Conservation (phyloP, 2,797 vertebrate genomes). For the Picus viridis region DNA sequence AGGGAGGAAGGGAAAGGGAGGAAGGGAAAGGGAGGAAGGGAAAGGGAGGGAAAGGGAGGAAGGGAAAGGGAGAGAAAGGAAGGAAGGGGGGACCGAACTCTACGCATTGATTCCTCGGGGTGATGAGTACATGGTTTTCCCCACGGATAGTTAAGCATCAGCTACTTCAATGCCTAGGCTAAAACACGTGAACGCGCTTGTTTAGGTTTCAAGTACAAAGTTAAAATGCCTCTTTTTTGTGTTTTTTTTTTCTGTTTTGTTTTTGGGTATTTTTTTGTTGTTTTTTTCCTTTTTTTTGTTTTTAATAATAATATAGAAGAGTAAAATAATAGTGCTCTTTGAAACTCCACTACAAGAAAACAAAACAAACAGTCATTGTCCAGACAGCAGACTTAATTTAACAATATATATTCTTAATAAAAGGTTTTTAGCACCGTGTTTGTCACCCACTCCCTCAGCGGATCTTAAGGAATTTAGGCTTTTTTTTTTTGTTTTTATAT, state of each 20-base stretch:
- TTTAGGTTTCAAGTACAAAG: conserved; percentile 99
- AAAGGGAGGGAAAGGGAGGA: not conserved
- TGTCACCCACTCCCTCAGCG: conserved; percentile 90
- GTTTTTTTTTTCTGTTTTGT: conserved; percentile 57
- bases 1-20: not conserved
- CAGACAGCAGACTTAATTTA: conserved; percentile 95
- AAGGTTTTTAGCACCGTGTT: conserved; percentile 98
- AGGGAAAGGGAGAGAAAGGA: not conserved
- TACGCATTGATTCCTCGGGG: conserved; percentile 83
- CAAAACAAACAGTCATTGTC: conserved; percentile 95
- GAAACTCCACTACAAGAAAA: conserved; percentile 91
- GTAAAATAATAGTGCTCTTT: conserved; percentile 96
- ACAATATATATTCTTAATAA: conserved; percentile 98
- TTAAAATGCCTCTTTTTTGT: conserved; percentile 92
- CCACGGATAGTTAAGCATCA: conserved; percentile 97
- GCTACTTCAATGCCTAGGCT: conserved; percentile 99
- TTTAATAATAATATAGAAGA: conserved; percentile 95
- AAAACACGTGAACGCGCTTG: conserved; percentile 97
- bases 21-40: too few species aligned
- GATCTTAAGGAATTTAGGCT: conserved; percentile 80
- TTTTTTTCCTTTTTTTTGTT: conserved; percentile 59
- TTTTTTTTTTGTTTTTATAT: not conserved
- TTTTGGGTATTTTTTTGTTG: not conserved
- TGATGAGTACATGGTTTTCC: conserved; percentile 90
- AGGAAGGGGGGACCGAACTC: conserved; percentile 23